phyloP scores from a whole-genome alignment of 2,888 invertebrate species.

The Tiliacea aurago region DNA sequence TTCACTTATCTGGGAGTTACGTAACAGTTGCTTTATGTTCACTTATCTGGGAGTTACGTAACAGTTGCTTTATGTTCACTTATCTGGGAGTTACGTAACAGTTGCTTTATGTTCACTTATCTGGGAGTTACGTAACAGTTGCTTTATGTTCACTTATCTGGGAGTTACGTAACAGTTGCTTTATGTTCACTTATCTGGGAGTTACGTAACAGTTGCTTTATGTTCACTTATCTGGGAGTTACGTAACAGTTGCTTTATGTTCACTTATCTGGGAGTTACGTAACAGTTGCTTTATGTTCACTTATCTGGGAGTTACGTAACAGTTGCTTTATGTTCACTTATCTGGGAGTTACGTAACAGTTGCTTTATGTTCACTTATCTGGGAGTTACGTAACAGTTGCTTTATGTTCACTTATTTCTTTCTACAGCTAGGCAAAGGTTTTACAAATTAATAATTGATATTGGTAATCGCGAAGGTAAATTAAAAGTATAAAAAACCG shows the following conservation, averaged over 20 bases:
- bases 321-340: not conserved
- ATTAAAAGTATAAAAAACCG: not conserved
- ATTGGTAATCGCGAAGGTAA: no score
- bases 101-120: not conserved
- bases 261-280: not conserved
- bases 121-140: not conserved
- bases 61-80: not conserved
- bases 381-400: no score
- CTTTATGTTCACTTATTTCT: not conserved
- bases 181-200: not conserved
- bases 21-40: not conserved
- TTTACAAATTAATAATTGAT: not conserved
- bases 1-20: not conserved
- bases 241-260: not conserved
- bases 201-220: not conserved
- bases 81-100: not conserved
- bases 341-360: not conserved
- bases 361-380: not conserved
- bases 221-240: not conserved
- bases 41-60: not conserved
- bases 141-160: not conserved
- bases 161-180: not conserved
- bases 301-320: not conserved
- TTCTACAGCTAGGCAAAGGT: not conserved
- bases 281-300: not conserved